Conservation (phyloP, 2,888 invertebrate genomes). For the Graphium colonna region DNA sequence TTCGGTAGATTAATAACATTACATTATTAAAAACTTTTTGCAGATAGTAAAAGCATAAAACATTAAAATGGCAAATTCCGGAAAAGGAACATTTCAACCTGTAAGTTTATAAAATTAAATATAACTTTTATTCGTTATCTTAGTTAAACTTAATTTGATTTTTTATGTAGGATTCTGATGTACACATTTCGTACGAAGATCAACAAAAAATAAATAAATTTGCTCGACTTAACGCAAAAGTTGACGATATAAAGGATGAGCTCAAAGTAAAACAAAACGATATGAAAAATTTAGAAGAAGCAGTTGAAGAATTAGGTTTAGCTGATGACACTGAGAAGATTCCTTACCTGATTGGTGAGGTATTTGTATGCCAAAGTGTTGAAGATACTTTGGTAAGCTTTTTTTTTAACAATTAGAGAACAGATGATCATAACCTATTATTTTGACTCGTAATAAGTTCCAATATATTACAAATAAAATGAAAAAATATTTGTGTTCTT, state of each 20-base stretch:
- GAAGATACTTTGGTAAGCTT: conserved; percentile 85
- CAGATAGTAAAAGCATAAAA: not conserved
- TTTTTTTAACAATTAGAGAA: not conserved
- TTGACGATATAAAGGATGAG: conserved; percentile 94
- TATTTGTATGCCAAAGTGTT: conserved; percentile 89
- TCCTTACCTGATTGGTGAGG: conserved; percentile 93
- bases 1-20: not conserved
- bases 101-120: conserved; percentile 60
- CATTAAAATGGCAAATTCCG: conserved; percentile 59
- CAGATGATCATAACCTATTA: conserved; percentile 4
- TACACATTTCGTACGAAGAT: conserved; percentile 97
- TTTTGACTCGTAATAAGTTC: too few species aligned
- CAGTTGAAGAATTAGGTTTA: conserved; percentile 90
- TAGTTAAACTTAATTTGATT: conserved; percentile 5
- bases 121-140: conserved; percentile 24
- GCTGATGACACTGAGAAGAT: conserved; percentile 87
- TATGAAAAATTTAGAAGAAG: conserved; percentile 95
- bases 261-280: conserved; percentile 92
- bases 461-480: too few species aligned
- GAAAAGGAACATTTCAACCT: conserved; percentile 86
- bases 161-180: conserved; percentile 86
- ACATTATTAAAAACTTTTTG: not conserved
- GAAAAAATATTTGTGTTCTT: too few species aligned
- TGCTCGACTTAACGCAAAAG: conserved; percentile 94
- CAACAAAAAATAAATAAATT: conserved; percentile 98